These are phyloP conservation scores for Hymenochirus boettgeri DNA, from an alignment of 2,113 vertebrate species.

Conservation along the genomic window DNA sequence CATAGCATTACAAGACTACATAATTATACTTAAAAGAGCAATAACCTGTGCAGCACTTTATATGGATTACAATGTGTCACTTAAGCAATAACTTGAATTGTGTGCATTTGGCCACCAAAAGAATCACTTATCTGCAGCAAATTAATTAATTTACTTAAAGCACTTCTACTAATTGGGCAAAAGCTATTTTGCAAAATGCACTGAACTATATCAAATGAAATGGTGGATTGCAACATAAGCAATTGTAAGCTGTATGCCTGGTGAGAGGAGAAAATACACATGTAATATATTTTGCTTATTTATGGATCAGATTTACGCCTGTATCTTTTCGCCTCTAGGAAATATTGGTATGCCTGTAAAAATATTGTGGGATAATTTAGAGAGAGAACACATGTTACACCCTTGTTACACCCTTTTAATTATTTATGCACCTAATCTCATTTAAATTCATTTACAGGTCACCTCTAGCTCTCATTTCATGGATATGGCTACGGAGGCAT, in stretches of 20 bases:
- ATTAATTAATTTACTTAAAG: constrained; percentile 38
- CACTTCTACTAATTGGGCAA: constrained; percentile 34
- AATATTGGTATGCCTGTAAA: constrained; percentile 20
- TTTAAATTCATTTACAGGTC: constrained; percentile 38
- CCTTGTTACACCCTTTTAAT: constrained; percentile 28
- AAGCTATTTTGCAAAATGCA: constrained; percentile 20
- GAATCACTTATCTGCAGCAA: constrained; percentile 32
- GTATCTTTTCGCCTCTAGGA: not conserved
- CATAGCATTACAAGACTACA: not conserved
- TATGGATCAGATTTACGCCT: not conserved
- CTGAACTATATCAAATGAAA: constrained; percentile 17
- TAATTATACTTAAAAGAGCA: constrained; percentile 1
- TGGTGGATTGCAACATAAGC: constrained; percentile 12
- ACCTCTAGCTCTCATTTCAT: constrained; percentile 32
- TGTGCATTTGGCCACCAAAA: constrained; percentile 13
- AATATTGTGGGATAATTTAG: constrained; percentile 21
- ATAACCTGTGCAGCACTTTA: constrained; percentile 17
- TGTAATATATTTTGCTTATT: not conserved
- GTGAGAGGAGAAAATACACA: not conserved
- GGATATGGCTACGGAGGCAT: constrained; percentile 24
- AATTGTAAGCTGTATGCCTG: constrained; percentile 6
- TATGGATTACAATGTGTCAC: constrained; percentile 25
- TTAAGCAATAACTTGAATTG: constrained; percentile 35
- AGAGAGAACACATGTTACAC: constrained; percentile 17
- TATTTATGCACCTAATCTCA: constrained; percentile 33